Evolutionary conservation across 2,888 invertebrate genomes (phyloP).

Genomic region (Helicoverpa assulta): DNA sequence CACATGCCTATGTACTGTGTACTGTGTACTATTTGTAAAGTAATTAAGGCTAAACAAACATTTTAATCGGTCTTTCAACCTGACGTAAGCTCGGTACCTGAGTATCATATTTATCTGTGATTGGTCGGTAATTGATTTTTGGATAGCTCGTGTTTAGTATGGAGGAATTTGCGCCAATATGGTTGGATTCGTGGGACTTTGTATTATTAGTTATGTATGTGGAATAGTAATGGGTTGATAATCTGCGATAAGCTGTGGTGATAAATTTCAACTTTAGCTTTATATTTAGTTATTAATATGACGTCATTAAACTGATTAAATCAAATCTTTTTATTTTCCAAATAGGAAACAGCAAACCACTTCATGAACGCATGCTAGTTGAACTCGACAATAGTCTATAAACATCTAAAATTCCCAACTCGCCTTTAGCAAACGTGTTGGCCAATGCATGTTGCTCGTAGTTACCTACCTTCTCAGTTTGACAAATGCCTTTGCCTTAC

Average conservation of each 20-base stretch:
- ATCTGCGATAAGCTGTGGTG: neutral
- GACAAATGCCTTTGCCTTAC: neutral
- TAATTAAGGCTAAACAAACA: constrained; percentile 87
- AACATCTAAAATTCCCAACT: neutral
- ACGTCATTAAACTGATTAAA: too few species aligned
- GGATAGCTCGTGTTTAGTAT: constrained; percentile 6
- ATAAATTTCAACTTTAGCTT: constrained; percentile 3
- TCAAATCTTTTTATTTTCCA: too few species aligned
- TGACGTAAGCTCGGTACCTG: constrained; percentile 64
- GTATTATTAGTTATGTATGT: constrained; percentile 1
- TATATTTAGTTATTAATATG: too few species aligned
- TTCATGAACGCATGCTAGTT: too few species aligned
- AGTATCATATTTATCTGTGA: constrained; percentile 44
- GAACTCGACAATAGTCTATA: neutral
- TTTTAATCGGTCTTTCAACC: constrained; percentile 84
- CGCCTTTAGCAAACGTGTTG: neutral
- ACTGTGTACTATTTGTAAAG: constrained; percentile 74
- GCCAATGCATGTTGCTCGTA: neutral
- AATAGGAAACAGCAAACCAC: too few species aligned
- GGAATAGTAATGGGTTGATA: constrained; percentile 6
- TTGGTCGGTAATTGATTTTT: constrained; percentile 43
- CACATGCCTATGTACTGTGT: constrained; percentile 51
- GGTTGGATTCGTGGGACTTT: neutral
- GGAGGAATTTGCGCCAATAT: constrained; percentile 3
- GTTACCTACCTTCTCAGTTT: neutral